These are phyloP conservation scores for Chionis minor DNA, from an alignment of 2,113 vertebrate species.

Conservation along the genomic window DNA sequence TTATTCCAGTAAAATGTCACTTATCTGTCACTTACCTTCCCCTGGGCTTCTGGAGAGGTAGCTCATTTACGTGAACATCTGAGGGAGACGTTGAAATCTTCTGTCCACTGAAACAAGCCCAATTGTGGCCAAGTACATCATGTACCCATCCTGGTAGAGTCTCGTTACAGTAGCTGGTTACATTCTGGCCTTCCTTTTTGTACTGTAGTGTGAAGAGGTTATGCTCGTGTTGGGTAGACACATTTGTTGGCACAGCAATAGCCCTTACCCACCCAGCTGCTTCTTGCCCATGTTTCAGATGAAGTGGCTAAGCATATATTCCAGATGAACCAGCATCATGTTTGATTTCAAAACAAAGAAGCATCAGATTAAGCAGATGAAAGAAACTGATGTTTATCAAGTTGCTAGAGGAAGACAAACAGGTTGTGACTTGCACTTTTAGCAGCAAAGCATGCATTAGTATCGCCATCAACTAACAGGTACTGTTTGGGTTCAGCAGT, in stretches of 20 bases:
- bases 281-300: neutral
- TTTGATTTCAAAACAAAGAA: neutral
- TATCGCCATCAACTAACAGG: neutral
- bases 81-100: conserved; percentile 69
- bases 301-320: neutral
- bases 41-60: neutral
- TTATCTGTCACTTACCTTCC: conserved; percentile 25
- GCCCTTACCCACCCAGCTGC: neutral
- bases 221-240: neutral
- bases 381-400: neutral
- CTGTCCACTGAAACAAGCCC: conserved; percentile 91
- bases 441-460: neutral
- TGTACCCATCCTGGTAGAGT: conserved; percentile 93
- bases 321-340: neutral
- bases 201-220: conserved; percentile 77
- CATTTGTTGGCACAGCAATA: neutral
- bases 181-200: conserved; percentile 73
- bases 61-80: neutral
- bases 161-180: conserved; percentile 92
- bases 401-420: neutral
- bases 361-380: neutral
- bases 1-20: neutral
- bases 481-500: neutral
- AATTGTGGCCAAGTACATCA: conserved; percentile 90
- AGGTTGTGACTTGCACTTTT: neutral